Conservation (phyloP, 2,888 invertebrate species). For the Galeopsomyia nigrocyanea region DNA sequence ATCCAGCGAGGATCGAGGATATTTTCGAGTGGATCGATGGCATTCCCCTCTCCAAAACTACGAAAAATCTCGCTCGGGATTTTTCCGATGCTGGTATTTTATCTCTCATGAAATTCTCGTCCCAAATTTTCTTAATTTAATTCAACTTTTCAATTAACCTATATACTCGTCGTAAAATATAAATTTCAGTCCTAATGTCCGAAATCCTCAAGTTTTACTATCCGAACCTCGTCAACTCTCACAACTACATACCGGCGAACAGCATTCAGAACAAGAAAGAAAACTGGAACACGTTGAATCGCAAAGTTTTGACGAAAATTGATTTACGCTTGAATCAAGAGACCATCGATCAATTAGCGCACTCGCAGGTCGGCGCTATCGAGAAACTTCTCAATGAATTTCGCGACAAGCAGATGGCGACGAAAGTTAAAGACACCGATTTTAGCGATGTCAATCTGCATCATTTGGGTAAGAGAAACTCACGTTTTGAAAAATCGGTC, state of each 20-base stretch:
- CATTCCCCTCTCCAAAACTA: conserved; percentile 71
- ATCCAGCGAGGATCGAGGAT: conserved; percentile 57
- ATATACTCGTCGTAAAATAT: too few species aligned
- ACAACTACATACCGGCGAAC: conserved; percentile 81
- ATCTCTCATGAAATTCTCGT: background rate
- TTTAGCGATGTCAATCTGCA: background rate
- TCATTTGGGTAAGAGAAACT: too few species aligned
- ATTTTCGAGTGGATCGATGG: conserved; percentile 71
- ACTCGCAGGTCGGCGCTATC: conserved; percentile 73
- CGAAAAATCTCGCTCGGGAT: conserved; percentile 78
- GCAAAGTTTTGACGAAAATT: conserved; percentile 77
- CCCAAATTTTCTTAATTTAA: too few species aligned
- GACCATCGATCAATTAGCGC: conserved; percentile 75
- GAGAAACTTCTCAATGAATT: conserved; percentile 69
- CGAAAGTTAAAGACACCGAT: background rate
- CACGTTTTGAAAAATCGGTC: too few species aligned
- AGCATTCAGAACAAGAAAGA: conserved; percentile 75
- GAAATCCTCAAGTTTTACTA: conserved; percentile 78
- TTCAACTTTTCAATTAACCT: too few species aligned
- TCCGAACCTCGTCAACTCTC: conserved; percentile 80
- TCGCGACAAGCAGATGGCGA: conserved; percentile 37
- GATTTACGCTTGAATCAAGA: conserved; percentile 71
- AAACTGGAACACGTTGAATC: conserved; percentile 84
- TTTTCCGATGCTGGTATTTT: conserved; percentile 80
- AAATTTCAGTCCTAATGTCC: conserved; percentile 74